Evolutionary conservation across 2,797 vertebrate genomes (phyloP).

Genomic region (Sebastes nivosus): DNA sequence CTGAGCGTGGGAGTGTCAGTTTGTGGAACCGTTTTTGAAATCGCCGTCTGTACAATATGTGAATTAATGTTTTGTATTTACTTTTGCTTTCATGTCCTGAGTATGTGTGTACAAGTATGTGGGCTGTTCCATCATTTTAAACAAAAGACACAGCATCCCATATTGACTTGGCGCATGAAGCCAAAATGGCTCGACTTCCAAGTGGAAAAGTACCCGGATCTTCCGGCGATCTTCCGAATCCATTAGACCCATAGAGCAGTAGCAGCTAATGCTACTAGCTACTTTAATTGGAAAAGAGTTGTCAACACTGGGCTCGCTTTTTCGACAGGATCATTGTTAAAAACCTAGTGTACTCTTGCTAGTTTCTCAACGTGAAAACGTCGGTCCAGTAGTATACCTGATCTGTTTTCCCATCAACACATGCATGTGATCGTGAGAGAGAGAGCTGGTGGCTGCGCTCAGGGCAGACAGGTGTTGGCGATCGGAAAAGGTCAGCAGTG

Average conservation of each 20-base stretch:
- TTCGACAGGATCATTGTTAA: no score
- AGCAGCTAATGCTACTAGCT: no score
- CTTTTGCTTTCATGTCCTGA: background rate
- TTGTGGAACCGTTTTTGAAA: constrained; percentile 21
- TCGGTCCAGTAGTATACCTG: background rate
- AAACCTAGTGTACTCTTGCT: no score
- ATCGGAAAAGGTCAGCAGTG: background rate
- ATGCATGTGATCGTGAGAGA: no score
- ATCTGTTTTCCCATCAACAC: background rate
- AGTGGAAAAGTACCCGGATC: no score
- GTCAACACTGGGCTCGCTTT: no score
- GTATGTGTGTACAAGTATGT: background rate
- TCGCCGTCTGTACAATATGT: background rate
- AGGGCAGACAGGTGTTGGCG: no score
- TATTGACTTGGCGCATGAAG: background rate
- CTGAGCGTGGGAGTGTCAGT: constrained; percentile 23
- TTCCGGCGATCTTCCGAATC: no score
- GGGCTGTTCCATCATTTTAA: background rate
- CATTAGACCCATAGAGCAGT: no score
- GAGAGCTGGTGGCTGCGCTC: no score
- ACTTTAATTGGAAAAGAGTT: no score
- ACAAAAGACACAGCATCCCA: background rate
- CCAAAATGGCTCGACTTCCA: no score
- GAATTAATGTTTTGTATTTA: constrained; percentile 14
- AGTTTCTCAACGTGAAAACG: background rate